Evolutionary conservation across 2,888 invertebrate species (phyloP).

Genomic region (Drosophila buzzatii): DNA sequence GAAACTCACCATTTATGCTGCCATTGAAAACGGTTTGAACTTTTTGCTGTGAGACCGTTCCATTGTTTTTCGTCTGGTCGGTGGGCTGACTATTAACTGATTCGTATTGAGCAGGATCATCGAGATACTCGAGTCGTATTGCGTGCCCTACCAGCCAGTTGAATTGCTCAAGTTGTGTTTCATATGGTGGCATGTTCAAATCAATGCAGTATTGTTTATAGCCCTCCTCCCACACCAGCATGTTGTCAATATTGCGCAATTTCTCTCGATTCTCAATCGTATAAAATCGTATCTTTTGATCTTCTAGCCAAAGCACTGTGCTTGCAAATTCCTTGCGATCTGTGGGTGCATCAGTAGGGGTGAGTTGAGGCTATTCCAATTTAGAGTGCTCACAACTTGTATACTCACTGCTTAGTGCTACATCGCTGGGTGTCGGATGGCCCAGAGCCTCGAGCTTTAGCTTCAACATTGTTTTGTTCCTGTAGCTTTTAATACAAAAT

Average conservation of each 20-base stretch:
- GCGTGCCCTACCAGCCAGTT: slow-evolving; percentile 95
- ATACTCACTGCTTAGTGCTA: slow-evolving; percentile 90
- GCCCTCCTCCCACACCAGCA: slow-evolving; percentile 89
- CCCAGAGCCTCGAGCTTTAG: slow-evolving; percentile 92
- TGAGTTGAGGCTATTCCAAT: not conserved
- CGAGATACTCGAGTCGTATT: slow-evolving; percentile 92
- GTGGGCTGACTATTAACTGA: slow-evolving; percentile 88
- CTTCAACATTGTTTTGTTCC: slow-evolving; percentile 88
- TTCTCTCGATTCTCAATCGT: slow-evolving; percentile 92
- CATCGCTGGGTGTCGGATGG: slow-evolving; percentile 90
- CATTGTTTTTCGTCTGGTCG: slow-evolving; percentile 87
- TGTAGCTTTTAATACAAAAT: slow-evolving; percentile 33
- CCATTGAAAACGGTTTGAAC: slow-evolving; percentile 92
- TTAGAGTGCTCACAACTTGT: not conserved
- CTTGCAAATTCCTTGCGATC: slow-evolving; percentile 93
- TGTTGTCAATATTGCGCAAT: slow-evolving; percentile 89
- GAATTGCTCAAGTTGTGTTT: slow-evolving; percentile 89
- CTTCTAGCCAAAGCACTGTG: slow-evolving; percentile 95
- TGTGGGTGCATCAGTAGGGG: slow-evolving; percentile 80
- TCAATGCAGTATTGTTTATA: slow-evolving; percentile 91
- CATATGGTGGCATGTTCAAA: slow-evolving; percentile 90
- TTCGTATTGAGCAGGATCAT: slow-evolving; percentile 90
- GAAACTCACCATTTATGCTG: slow-evolving; percentile 91
- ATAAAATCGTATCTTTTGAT: slow-evolving; percentile 95
- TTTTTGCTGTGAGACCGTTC: slow-evolving; percentile 81